Evolutionary conservation across 2,113 vertebrate species (phyloP).

Genomic region (Rhinichthys klamathensis): DNA sequence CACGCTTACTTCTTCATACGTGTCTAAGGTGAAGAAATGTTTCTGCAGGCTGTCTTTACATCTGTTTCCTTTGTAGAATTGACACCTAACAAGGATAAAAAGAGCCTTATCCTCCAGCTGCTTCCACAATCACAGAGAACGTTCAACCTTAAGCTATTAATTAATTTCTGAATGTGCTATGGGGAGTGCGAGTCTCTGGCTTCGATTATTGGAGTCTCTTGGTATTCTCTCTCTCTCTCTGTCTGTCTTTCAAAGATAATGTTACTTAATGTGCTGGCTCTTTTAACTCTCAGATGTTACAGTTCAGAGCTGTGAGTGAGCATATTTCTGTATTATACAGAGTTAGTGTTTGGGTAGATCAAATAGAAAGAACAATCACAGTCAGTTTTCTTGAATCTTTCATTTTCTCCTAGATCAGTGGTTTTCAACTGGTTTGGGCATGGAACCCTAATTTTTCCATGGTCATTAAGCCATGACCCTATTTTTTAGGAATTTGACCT

Average conservation of each 20-base stretch:
- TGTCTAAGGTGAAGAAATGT: slow-evolving; percentile 43
- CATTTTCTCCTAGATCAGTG: not conserved
- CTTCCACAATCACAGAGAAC: slow-evolving; percentile 54
- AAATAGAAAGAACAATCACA: not conserved
- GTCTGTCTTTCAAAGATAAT: slow-evolving; percentile 20
- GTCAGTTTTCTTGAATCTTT: not conserved
- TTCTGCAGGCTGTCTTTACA: slow-evolving; percentile 35
- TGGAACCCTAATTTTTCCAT: too few species aligned
- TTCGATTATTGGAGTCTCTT: slow-evolving; percentile 36
- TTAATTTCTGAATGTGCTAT: slow-evolving; percentile 51
- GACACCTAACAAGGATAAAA: slow-evolving; percentile 51
- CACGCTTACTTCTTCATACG: not conserved
- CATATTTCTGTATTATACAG: not conserved
- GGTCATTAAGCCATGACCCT: too few species aligned
- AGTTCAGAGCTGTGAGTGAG: not conserved
- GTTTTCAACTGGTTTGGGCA: too few species aligned
- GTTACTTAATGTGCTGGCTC: slow-evolving; percentile 28
- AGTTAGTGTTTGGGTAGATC: not conserved
- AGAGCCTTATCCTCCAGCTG: slow-evolving; percentile 32
- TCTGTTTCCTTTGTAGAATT: slow-evolving; percentile 38
- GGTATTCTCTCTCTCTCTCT: slow-evolving; percentile 39
- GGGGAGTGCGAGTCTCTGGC: slow-evolving; percentile 46
- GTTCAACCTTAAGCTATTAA: slow-evolving; percentile 57
- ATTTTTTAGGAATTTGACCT: too few species aligned
- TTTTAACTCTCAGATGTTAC: slow-evolving; percentile 38